These are phyloP conservation scores for Halyomorpha halys DNA, from an alignment of 1,140 invertebrate species.

Conservation along the genomic window DNA sequence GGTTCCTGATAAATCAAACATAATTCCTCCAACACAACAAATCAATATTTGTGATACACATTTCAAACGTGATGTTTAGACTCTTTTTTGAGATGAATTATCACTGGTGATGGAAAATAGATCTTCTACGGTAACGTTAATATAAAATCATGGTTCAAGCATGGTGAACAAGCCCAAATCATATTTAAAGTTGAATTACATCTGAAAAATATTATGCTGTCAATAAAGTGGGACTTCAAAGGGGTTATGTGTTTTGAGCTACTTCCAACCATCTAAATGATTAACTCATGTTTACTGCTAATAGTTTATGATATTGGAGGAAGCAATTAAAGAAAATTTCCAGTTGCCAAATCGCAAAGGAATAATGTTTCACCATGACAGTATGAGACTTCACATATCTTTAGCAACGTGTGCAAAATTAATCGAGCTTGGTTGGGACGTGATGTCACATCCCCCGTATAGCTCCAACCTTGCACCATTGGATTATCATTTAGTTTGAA, in stretches of 20 bases:
- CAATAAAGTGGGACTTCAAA: too few relatives aligned
- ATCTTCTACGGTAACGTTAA: too few relatives aligned
- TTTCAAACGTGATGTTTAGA: neutral
- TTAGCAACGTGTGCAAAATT: slow-evolving; percentile 24
- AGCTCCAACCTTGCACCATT: slow-evolving; percentile 33
- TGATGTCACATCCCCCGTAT: slow-evolving; percentile 33
- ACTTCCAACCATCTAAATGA: neutral
- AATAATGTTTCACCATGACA: slow-evolving; percentile 26
- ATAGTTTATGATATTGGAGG: too few relatives aligned
- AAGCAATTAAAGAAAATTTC: neutral
- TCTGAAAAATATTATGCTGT: too few relatives aligned
- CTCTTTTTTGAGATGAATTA: neutral
- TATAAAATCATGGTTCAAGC: too few relatives aligned
- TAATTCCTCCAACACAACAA: neutral
- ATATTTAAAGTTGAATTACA: too few relatives aligned
- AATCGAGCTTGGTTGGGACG: slow-evolving; percentile 32
- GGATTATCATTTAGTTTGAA: slow-evolving; percentile 34
- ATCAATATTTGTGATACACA: neutral
- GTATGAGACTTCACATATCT: slow-evolving; percentile 34
- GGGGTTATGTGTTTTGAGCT: neutral
- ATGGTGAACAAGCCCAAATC: too few relatives aligned
- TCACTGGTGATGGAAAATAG: too few relatives aligned
- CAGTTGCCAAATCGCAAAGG: neutral
- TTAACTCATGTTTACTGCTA: neutral
- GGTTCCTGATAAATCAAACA: neutral